These are phyloP conservation scores for Ryuthela nishihirai DNA, from an alignment of 2,888 invertebrate species.

Conservation along the genomic window DNA sequence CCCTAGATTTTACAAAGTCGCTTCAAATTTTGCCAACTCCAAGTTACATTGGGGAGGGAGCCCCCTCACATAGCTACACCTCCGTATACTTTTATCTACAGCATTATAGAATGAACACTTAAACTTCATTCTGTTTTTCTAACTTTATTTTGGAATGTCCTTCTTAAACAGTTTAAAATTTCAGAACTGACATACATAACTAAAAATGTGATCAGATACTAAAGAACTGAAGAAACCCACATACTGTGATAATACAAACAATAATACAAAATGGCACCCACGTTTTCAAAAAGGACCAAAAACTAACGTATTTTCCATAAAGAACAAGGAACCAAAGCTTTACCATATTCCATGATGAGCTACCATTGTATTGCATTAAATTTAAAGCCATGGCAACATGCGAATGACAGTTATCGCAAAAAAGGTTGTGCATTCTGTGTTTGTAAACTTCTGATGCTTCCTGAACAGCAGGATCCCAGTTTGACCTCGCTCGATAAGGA, in stretches of 20 bases:
- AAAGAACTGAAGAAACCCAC: no score
- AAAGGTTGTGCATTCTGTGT: constrained; percentile 88
- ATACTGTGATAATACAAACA: constrained; percentile 20
- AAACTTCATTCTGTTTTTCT: no score
- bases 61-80: no score
- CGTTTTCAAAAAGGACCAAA: constrained; percentile 40
- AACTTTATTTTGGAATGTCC: no score
- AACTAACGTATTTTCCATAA: constrained; percentile 49
- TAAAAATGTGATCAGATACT: no score
- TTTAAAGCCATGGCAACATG: constrained; percentile 92
- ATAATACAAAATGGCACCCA: constrained; percentile 41
- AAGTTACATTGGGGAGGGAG: no score
- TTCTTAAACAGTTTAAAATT: no score
- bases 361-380: constrained; percentile 79
- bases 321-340: constrained; percentile 74
- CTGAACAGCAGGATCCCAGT: constrained; percentile 82
- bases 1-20: no score
- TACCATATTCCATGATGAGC: constrained; percentile 86
- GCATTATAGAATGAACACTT: no score
- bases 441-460: constrained; percentile 95
- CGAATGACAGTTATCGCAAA: constrained; percentile 97
- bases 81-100: no score
- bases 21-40: no score
- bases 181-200: no score
- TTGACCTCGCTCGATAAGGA: constrained; percentile 64